These are phyloP conservation scores for Cyanistes caeruleus DNA, from an alignment of 2,113 vertebrate genomes.

Conservation along the genomic window DNA sequence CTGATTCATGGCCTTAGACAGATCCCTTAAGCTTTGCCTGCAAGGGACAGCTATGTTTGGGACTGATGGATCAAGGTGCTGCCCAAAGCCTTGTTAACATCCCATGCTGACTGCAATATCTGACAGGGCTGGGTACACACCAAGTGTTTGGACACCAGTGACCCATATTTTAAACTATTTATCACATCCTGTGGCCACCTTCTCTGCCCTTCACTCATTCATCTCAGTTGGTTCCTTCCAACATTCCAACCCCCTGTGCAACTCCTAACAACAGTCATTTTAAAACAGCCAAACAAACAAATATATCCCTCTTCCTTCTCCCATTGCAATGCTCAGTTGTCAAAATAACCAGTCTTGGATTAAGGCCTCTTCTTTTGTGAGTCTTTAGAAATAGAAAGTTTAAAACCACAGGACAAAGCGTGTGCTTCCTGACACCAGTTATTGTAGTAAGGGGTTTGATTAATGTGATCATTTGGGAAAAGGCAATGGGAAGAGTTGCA, in stretches of 20 bases:
- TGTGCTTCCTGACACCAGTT: not conserved
- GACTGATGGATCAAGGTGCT: not conserved
- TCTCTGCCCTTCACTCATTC: not conserved
- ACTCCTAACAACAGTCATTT: not conserved
- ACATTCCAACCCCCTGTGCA: not conserved
- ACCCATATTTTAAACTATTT: not conserved
- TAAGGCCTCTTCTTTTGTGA: not conserved
- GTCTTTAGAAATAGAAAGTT: not conserved
- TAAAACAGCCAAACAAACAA: not conserved
- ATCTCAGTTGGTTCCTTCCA: not conserved
- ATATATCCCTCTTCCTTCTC: not conserved
- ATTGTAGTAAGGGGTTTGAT: not conserved
- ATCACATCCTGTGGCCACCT: not conserved
- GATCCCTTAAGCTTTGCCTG: not conserved
- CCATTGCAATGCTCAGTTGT: not conserved
- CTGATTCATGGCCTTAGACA: not conserved
- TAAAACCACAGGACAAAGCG: not conserved
- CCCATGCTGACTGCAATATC: not conserved
- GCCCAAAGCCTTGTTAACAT: not conserved
- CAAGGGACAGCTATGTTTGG: not conserved
- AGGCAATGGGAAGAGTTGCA: not conserved
- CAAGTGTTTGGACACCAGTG: accelerated
- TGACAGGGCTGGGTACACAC: not conserved
- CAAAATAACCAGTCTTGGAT: not conserved
- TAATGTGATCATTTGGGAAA: not conserved